A percentile compares a stretch with the other conserved stretches of the same genome.
Conservation (phyloP, 2,113 vertebrate genomes). For the Falco punctatus region DNA sequence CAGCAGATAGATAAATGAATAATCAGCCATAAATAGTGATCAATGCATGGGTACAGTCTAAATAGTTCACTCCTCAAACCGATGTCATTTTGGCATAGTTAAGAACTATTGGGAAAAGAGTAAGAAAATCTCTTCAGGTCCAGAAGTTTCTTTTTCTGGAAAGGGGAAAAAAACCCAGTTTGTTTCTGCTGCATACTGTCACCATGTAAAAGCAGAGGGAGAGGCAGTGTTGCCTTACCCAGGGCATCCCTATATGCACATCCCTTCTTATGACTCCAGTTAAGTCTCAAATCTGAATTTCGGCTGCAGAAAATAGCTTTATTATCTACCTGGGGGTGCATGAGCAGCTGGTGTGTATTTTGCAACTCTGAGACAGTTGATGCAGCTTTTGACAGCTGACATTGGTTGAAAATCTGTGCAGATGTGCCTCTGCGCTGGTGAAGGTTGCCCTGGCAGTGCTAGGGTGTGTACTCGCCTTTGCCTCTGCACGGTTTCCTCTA, state of each 20-base stretch:
- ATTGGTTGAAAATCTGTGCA: background rate
- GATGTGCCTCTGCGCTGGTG: background rate
- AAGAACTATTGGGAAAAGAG: background rate
- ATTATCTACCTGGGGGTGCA: background rate
- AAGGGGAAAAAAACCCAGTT: background rate
- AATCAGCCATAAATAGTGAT: background rate
- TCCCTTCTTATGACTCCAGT: background rate
- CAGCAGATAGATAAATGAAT: background rate
- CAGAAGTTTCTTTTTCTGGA: background rate
- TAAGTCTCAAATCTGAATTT: background rate
- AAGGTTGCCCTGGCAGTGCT: background rate
- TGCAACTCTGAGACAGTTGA: background rate
- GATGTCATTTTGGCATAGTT: background rate
- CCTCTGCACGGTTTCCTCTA: background rate
- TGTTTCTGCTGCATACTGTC: background rate
- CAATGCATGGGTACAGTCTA: background rate
- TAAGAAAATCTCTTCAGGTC: background rate
- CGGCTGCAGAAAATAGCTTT: background rate
- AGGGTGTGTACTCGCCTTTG: background rate
- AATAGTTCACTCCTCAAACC: background rate
- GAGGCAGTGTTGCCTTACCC: background rate
- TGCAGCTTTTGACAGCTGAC: background rate
- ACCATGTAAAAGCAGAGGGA: background rate
- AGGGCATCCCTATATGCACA: background rate
- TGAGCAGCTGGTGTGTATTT: background rate